Conservation (phyloP, 2,797 vertebrate species). For the Anabas testudineus region DNA sequence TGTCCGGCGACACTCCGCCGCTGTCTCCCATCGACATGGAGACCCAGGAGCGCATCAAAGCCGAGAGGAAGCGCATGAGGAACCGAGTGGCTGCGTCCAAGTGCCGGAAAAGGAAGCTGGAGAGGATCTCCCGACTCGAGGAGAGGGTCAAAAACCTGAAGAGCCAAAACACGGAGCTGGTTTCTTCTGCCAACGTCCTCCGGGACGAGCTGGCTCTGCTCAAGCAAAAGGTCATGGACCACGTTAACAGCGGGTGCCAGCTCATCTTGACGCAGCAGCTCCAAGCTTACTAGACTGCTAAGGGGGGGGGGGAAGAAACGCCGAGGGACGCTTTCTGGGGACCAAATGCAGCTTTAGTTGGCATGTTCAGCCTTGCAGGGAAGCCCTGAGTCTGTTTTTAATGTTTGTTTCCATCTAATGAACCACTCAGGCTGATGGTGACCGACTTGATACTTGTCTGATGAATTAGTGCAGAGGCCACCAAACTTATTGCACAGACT, state of each 20-base stretch:
- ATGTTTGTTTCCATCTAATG: conserved; percentile 41
- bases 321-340: conserved; percentile 65
- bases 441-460: conserved; percentile 28
- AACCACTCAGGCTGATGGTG: conserved; percentile 41
- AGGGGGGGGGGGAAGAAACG: not conserved
- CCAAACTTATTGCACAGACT: conserved; percentile 21
- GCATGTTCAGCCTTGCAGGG: conserved; percentile 31
- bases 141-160: conserved; percentile 96
- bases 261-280: conserved; percentile 97
- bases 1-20: conserved; percentile 93
- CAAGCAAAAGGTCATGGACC: conserved; percentile 98
- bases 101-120: conserved; percentile 97
- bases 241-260: conserved; percentile 97
- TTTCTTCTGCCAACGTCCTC: conserved; percentile 94
- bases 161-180: conserved; percentile 95
- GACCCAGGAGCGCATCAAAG: conserved; percentile 96
- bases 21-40: conserved; percentile 98
- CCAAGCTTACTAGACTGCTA: conserved; percentile 87
- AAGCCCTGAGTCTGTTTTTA: conserved; percentile 14
- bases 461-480: conserved; percentile 36
- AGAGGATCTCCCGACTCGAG: conserved; percentile 94
- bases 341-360: conserved; percentile 73
- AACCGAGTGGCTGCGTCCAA: conserved; percentile 97
- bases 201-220: conserved; percentile 97
- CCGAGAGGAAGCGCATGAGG: conserved; percentile 96